Evolutionary conservation across 2,797 vertebrate species (phyloP), one percentile per base, ranked within the genome.

Genomic region (Alcedo atthis): DNA sequence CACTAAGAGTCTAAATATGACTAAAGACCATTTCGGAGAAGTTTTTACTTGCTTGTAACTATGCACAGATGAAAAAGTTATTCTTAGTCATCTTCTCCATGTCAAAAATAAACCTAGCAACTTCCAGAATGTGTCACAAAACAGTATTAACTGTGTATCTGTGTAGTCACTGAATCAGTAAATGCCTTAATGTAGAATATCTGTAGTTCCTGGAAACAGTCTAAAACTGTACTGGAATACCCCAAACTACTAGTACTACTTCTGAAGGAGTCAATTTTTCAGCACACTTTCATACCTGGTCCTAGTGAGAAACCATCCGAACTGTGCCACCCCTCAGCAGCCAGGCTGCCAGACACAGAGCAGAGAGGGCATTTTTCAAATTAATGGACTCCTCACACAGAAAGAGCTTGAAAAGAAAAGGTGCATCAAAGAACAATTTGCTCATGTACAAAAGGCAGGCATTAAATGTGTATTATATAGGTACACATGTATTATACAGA

Each of bases 31-130:
- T 57, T 95, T 95, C 80, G 26, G 75, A 86, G 71, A 95, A 81
- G 78, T 92, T 96, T 93, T 85, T 53, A 83, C 73, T 92, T 85
- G 83, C 85, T 93, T 82, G 49, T 85, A 89, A 28, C 48, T 80
- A 84, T 21, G 58, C 62, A 55, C 58, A 93, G 86, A 95, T 87
- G 90, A 94, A 93, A 92, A 87, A 92, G 87, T 92, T 92, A 78
- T 78, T 92, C 87, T 90, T 94, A 96, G 95, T 95, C 91, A 95
- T 92, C 84, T 68, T 82, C 85, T 91, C 92, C 73, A 92, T 43
- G 81, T 96, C 93, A 93, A 80, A 96, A 96, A 96, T 95, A 96
- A 96, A 92, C 83, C 15, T 68, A 91, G 81, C 78, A 82, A 93
- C 80, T 91, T 90, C 61, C 76, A 94, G 93, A 95, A 94, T 93